Conservation (phyloP, 92 coral and sea anemone genomes). For the Isaurus tuberculatus region DNA sequence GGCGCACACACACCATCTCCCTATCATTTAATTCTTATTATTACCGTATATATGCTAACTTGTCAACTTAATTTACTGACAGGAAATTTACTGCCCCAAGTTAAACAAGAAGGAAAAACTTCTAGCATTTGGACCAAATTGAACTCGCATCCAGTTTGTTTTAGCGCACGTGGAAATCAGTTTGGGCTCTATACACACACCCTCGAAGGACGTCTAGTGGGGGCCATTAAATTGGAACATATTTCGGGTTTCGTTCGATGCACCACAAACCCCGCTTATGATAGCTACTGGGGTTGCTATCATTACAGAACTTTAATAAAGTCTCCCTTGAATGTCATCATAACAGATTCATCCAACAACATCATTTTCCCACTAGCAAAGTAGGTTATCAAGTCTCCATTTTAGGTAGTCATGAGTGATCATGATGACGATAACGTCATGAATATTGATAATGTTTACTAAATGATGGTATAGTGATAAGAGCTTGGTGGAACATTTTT, state of each 20-base stretch:
- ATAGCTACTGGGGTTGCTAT: conserved; percentile 84
- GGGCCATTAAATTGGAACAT: conserved; percentile 73
- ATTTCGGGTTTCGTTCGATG: conserved; percentile 63
- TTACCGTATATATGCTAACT: not conserved
- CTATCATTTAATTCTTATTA: not conserved
- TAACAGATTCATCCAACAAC: conserved; percentile 66
- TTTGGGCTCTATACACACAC: conserved; percentile 59
- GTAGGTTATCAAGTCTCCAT: not conserved
- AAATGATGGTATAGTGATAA: not conserved
- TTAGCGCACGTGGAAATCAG: conserved; percentile 65
- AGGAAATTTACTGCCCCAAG: conserved; percentile 11
- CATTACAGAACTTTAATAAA: conserved; percentile 35
- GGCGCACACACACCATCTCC: too few relatives aligned
- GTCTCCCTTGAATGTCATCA: conserved; percentile 69
- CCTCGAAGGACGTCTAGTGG: conserved; percentile 62
- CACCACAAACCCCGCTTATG: conserved; percentile 63
- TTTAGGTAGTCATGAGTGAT: too few relatives aligned
- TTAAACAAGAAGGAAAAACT: not conserved
- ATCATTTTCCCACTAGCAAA: conserved; percentile 60
- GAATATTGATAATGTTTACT: not conserved
- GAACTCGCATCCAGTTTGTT: conserved; percentile 61
- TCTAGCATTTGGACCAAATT: conserved; percentile 30
- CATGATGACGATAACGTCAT: not conserved
- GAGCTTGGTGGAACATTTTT: too few relatives aligned
- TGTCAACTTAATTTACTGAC: not conserved